Evolutionary conservation across 1,140 invertebrate species (phyloP), one percentile per base, ranked within the genome.

Genomic region (Drosophila willistoni): DNA sequence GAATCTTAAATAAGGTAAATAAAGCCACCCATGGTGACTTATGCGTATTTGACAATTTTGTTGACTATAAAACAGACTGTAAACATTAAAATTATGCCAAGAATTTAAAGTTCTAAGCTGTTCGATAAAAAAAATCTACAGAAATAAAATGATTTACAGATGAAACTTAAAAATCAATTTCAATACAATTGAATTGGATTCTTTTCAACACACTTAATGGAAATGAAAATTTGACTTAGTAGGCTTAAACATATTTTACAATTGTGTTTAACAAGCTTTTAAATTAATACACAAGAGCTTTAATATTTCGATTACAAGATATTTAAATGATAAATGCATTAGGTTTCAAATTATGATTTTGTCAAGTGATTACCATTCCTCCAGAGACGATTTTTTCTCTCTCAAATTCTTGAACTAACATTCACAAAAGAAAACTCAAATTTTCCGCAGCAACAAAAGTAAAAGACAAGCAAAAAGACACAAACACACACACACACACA

Each of bases 391-490:
- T 19, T 51, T 17, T 12, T 22, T 5, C 19, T 17, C 14, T 47
- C 44, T 19, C 44, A 51, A 22, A 51, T 51, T 7, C 44, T 51
- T 51, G 44, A 51, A 51, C 44, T 51, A 51, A 51, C 17, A 51
- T 51, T 51, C 44, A 51, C 44, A 51, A 22, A 51, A 51, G 44
- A 22, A 51, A 22, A 51, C 44, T 12, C 44, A 51, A 51, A 51
- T 51, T 51, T 51, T 51, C 44, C 44, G 17, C 44, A 51, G 17
- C 17, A 51, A 22, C 17, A 19, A 51, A 51, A 51, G 44, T 51
- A 19, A 75, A 75, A 63, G 72, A 39, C 47, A 68, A 47, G 64
- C 64, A 25, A 44, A 54, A 81, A 69, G 51, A 73, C 68, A 65
- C 61, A 56, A 61, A 60, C 47, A 44, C 41, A 68, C 47, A 75